Percentiles rank a stretch among this genome's conserved stretches.
phyloP scores from a whole-genome alignment of 2,888 invertebrate genomes.

The Drosophila formosana region DNA sequence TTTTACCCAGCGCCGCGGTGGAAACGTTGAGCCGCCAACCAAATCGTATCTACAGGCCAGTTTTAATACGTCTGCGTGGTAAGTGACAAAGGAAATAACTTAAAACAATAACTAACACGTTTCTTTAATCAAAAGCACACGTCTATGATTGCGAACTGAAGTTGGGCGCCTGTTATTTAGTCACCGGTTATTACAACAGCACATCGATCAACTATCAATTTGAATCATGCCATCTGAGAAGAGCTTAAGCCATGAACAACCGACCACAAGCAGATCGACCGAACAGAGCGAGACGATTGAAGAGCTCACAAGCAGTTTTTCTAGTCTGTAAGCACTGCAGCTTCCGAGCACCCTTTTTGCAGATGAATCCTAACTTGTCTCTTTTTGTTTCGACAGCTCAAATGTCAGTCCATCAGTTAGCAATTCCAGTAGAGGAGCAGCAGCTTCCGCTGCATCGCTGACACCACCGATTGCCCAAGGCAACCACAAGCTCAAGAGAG shows the following conservation, averaged over 20 bases:
- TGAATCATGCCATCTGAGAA: constrained; percentile 82
- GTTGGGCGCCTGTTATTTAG: constrained; percentile 78
- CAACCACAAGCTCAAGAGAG: not conserved
- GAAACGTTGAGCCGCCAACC: constrained; percentile 66
- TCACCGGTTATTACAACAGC: constrained; percentile 78
- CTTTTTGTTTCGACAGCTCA: constrained; percentile 19
- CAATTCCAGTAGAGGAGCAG: constrained; percentile 6
- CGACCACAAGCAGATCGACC: too few relatives aligned
- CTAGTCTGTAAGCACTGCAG: constrained; percentile 3
- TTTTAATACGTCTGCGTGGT: constrained; percentile 75
- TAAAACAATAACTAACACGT: too few relatives aligned
- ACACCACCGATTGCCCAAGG: not conserved
- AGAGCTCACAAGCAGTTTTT: too few relatives aligned
- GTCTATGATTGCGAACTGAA: constrained; percentile 76
- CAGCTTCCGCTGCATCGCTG: not conserved
- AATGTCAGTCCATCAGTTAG: constrained; percentile 19
- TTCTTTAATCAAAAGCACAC: constrained; percentile 61
- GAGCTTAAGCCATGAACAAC: constrained; percentile 1
- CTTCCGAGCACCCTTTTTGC: not conserved
- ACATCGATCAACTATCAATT: constrained; percentile 64
- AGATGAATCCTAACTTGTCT: not conserved
- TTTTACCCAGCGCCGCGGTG: constrained; percentile 72
- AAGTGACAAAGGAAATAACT: not conserved
- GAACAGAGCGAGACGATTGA: not conserved
- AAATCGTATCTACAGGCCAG: constrained; percentile 68